These are phyloP conservation scores for Alethe castanea DNA, from an alignment of 2,113 vertebrate genomes.

Conservation along the genomic window DNA sequence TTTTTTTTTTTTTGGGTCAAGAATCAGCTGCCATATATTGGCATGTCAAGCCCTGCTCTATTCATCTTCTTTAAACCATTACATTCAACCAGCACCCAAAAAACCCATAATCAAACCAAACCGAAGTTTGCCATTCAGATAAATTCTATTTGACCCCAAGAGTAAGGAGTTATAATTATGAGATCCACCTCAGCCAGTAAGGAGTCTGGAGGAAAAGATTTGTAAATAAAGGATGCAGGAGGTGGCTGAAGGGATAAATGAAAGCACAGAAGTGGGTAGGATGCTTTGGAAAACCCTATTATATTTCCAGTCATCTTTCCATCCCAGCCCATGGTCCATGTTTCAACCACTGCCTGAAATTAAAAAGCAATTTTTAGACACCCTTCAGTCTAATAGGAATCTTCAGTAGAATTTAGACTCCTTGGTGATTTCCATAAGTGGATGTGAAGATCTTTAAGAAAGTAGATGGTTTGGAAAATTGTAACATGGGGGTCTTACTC, in stretches of 20 bases:
- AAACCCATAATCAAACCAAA: background rate
- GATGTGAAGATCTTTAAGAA: background rate
- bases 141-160: background rate
- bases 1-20: background rate
- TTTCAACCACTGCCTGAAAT: background rate
- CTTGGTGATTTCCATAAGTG: background rate
- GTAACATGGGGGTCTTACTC: background rate
- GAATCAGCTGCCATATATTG: background rate
- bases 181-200: background rate
- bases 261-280: background rate
- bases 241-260: background rate
- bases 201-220: background rate
- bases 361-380: background rate
- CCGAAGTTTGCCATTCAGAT: background rate
- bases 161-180: background rate
- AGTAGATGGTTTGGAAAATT: background rate
- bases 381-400: background rate
- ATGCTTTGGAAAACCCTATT: background rate
- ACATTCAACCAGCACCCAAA: background rate
- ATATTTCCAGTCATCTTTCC: background rate
- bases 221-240: background rate
- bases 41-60: background rate
- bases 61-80: background rate
- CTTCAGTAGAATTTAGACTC: background rate
- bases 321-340: background rate